Conservation (phyloP, 2,113 vertebrate species). For the Cinclus cinclus region DNA sequence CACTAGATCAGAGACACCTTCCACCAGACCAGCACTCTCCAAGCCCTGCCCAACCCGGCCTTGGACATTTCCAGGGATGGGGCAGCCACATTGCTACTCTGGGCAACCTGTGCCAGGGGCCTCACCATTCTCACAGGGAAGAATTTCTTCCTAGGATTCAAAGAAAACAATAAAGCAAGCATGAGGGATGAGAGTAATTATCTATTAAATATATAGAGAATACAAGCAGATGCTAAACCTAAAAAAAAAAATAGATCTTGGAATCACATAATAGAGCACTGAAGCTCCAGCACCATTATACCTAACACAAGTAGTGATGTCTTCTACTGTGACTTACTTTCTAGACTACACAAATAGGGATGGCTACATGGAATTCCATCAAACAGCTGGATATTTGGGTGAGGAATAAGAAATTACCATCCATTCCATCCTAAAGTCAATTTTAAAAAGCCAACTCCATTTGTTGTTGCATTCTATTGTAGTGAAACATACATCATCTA, state of each 20-base stretch:
- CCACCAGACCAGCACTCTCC: not conserved
- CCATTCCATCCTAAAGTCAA: not conserved
- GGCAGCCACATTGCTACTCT: not conserved
- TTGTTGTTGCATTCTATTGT: not conserved
- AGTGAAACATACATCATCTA: not conserved
- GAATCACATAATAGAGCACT: not conserved
- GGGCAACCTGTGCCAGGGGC: not conserved
- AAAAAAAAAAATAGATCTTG: not conserved
- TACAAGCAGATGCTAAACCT: not conserved
- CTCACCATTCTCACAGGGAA: not conserved
- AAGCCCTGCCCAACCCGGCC: not conserved
- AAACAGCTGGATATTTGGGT: not conserved
- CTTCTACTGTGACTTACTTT: not conserved
- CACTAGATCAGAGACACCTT: not conserved
- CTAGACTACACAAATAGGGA: not conserved
- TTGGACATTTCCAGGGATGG: not conserved
- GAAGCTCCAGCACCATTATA: not conserved
- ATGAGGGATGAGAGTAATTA: not conserved
- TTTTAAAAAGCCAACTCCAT: not conserved
- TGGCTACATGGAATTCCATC: not conserved
- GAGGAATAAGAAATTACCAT: not conserved
- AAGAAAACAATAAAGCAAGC: not conserved
- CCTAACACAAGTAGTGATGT: not conserved
- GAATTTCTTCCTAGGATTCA: not conserved
- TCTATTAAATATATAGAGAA: not conserved